Percentiles rank a stretch among this genome's conserved stretches.
Evolutionary conservation across 2,797 vertebrate species (phyloP).

Genomic region (Nyctalus aviator): DNA sequence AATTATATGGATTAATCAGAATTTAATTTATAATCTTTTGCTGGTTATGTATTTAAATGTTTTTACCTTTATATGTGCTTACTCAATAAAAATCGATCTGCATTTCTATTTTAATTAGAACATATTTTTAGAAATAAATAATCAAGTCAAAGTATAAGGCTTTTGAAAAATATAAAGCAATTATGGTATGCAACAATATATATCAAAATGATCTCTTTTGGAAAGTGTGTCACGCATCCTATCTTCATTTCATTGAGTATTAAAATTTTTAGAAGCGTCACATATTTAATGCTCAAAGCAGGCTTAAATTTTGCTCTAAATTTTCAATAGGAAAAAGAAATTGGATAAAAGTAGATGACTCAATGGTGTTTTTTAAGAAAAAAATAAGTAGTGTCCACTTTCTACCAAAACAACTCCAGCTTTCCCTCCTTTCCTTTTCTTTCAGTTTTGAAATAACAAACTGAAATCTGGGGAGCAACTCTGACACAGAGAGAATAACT

Average conservation of each 20-base stretch:
- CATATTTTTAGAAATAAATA: not conserved
- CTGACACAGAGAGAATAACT: constrained; percentile 28
- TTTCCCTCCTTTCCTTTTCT: not conserved
- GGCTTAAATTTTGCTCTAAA: not conserved
- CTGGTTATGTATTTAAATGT: not conserved
- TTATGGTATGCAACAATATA: not conserved
- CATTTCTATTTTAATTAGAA: not conserved
- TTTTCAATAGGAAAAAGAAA: constrained; percentile 14
- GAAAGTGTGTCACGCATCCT: not conserved
- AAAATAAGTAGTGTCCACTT: not conserved
- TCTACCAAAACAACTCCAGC: not conserved
- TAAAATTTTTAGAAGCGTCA: not conserved
- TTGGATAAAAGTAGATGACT: not conserved
- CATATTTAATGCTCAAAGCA: not conserved
- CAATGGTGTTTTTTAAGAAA: not conserved
- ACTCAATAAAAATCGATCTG: not conserved
- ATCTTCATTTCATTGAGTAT: not conserved
- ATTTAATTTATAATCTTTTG: not conserved
- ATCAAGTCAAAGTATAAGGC: not conserved
- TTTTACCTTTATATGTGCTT: not conserved
- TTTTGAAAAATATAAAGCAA: not conserved
- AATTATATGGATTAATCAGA: not conserved
- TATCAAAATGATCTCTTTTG: not conserved
- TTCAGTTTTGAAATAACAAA: not conserved
- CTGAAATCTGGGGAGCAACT: not conserved